A percentile compares a stretch with the other conserved stretches of the same genome.
Evolutionary conservation across 1,140 invertebrate genomes (phyloP).

Genomic region (Drosophila paulistorum): DNA sequence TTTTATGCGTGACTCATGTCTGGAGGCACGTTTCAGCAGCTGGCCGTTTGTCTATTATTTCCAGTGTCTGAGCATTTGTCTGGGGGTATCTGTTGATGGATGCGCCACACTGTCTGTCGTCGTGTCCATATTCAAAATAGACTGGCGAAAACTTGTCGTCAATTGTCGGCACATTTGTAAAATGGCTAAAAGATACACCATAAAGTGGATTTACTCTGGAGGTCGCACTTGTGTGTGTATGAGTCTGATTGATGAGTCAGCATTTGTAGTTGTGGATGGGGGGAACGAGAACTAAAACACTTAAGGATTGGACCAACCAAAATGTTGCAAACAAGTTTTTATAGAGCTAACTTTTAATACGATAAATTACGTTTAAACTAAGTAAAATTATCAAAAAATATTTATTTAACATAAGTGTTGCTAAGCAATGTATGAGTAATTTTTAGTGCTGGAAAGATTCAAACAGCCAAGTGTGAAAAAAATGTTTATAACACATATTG

Average conservation of each 20-base stretch:
- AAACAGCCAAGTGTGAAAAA: too few relatives aligned
- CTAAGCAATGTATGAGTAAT: too few relatives aligned
- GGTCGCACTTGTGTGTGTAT: conserved; percentile 16
- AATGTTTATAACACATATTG: too few relatives aligned
- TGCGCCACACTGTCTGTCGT: conserved; percentile 37
- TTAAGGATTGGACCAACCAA: background rate
- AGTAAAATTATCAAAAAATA: too few relatives aligned
- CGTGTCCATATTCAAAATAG: conserved; percentile 61
- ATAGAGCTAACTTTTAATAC: background rate
- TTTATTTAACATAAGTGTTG: too few relatives aligned
- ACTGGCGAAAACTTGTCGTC: conserved; percentile 64
- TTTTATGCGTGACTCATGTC: conserved; percentile 68
- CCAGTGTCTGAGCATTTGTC: conserved; percentile 31
- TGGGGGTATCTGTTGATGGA: conserved; percentile 56
- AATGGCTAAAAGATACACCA: conserved; percentile 25
- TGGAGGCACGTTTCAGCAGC: conserved; percentile 67
- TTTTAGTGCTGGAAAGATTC: too few relatives aligned
- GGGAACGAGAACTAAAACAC: background rate
- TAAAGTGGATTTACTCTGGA: conserved; percentile 24
- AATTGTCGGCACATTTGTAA: conserved; percentile 66
- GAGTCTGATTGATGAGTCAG: conserved; percentile 23
- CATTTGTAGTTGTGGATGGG: background rate
- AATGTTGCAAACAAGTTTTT: background rate
- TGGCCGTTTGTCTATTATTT: conserved; percentile 45
- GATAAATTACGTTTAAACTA: background rate